These are phyloP conservation scores for Drosophila percnosoma DNA, from an alignment of 2,888 invertebrate species.

Conservation along the genomic window DNA sequence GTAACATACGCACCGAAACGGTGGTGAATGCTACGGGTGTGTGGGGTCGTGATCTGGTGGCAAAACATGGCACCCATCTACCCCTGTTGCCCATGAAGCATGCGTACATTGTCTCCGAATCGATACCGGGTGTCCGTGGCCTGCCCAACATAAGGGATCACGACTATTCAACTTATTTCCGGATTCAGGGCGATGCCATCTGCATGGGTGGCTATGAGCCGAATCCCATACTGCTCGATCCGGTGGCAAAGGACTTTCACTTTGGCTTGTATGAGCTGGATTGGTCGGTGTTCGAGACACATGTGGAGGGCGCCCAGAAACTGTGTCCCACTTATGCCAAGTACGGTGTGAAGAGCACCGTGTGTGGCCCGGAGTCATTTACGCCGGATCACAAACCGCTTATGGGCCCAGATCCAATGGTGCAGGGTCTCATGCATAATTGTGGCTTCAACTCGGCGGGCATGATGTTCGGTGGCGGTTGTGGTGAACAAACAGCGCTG, in stretches of 20 bases:
- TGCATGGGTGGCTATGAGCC: slow-evolving; percentile 94
- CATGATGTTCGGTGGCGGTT: slow-evolving; percentile 96
- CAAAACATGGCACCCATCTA: slow-evolving; percentile 86
- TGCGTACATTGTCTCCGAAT: slow-evolving; percentile 93
- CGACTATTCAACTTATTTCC: slow-evolving; percentile 92
- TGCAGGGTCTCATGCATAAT: slow-evolving; percentile 91
- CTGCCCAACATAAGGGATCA: slow-evolving; percentile 94
- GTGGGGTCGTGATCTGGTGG: slow-evolving; percentile 91
- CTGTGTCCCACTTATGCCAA: slow-evolving; percentile 90
- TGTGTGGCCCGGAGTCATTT: slow-evolving; percentile 96
- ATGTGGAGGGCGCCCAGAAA: slow-evolving; percentile 89
- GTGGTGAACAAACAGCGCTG: slow-evolving; percentile 92
- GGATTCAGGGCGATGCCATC: slow-evolving; percentile 93
- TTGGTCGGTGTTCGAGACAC: slow-evolving; percentile 92
- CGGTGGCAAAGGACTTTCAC: slow-evolving; percentile 91
- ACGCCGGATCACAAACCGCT: slow-evolving; percentile 96
- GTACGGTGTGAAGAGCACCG: slow-evolving; percentile 93
- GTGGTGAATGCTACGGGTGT: slow-evolving; percentile 91
- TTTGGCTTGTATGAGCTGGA: slow-evolving; percentile 95
- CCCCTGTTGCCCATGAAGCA: slow-evolving; percentile 95
- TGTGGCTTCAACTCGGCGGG: slow-evolving; percentile 96
- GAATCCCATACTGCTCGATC: slow-evolving; percentile 92
- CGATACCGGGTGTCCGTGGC: slow-evolving; percentile 90
- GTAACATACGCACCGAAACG: slow-evolving; percentile 89
- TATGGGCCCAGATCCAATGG: slow-evolving; percentile 90